Base-by-base conservation (phyloP, 2,113 vertebrate species). In the Odontesthes bonariensis region DNA sequence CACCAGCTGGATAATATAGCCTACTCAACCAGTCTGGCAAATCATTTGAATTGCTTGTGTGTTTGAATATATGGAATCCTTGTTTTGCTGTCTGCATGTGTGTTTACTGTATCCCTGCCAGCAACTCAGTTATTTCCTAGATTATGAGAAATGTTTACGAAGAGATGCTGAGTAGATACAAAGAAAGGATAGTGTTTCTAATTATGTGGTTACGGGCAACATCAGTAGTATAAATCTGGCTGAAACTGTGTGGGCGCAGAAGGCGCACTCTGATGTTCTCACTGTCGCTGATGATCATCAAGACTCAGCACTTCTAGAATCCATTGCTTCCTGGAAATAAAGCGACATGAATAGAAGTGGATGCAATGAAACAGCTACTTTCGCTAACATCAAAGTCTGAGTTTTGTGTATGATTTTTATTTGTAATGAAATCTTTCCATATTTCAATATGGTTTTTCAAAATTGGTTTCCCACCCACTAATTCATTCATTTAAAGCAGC, bases 191-290 rank as follows among this genome's bases (percentile, higher is more conserved):
- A 73, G 40, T 42, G 64, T 42, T 22, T 79, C 65, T 84, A 66
- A 84, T 73, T 9, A 53, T 20, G 84, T 76, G 79, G 64, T 87
- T 85, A 68, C 59, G 66, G 70, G 74, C 1, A 69, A 86, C 66
- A 85, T 77, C 81, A 74, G 27, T 77, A 52, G 68, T 86, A 79
- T 35, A 51, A 86, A 68, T 42, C 75, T 8, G 72, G 79, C 20
- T 88, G 92, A 92, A 92, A 92, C 81, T 91, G 90, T 88, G 93
- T 93, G 69, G 92, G 92, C 70, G 83, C 72, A 66, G 8, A 3
- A 73, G 59, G 55, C 53, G 33, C 77, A 52, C 83, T 85, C 60
- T 83, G 80, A 84, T 78, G 84, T 74, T 81, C 75, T 61, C 83
- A 38, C 73, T 66, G 79, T 63, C 14, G 20, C 70, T 69, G 79